Percentiles rank a stretch among this genome's conserved stretches.
Evolutionary conservation across 2,888 invertebrate species (phyloP).

Genomic region (Lumbricus terrestris): DNA sequence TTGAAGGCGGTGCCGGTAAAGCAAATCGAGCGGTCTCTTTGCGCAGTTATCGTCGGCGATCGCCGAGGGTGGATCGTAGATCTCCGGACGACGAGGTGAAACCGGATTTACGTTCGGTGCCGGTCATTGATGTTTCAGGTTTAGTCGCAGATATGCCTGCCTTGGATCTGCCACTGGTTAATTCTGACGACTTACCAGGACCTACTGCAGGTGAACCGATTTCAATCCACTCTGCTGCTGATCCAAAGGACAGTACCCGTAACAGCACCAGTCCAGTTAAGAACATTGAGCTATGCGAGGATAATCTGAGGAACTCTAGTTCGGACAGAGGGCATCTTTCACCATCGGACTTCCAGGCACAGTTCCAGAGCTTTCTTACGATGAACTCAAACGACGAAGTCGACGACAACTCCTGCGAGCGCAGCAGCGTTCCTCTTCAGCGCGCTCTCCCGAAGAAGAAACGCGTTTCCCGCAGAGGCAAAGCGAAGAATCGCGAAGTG

Average conservation of each 20-base stretch:
- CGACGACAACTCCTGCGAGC: background rate
- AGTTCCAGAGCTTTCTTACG: constrained; percentile 9
- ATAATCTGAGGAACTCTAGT: background rate
- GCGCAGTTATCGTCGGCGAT: background rate
- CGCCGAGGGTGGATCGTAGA: background rate
- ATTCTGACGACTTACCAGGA: background rate
- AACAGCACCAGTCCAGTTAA: background rate
- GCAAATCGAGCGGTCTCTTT: background rate
- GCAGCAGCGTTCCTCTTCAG: background rate
- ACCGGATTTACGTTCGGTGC: background rate
- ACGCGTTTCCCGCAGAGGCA: background rate
- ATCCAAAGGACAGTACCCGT: background rate
- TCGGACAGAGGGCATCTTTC: background rate
- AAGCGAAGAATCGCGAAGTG: background rate
- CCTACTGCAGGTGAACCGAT: background rate
- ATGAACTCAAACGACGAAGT: background rate
- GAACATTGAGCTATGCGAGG: background rate
- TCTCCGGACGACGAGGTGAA: background rate
- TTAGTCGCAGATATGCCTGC: background rate
- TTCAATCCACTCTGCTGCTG: background rate
- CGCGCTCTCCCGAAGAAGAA: background rate
- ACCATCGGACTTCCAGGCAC: background rate
- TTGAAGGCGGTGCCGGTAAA: background rate
- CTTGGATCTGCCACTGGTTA: background rate
- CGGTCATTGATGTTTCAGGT: background rate